Evolutionary conservation across 2,113 vertebrate genomes (phyloP), one percentile per base, ranked within the genome.

Genomic region (Neotoma lepida): DNA sequence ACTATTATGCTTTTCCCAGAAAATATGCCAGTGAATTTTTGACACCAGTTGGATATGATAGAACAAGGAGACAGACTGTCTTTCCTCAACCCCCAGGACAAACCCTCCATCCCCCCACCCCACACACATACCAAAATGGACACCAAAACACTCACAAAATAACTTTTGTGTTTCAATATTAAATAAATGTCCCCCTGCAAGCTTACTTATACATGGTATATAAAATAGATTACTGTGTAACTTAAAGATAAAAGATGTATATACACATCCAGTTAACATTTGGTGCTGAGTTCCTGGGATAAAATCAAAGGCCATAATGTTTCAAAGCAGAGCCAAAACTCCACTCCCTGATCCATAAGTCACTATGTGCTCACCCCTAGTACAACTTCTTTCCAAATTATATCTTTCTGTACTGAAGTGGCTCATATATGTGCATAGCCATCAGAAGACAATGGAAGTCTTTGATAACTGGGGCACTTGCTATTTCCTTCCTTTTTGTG

Each of bases 401-500:
- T 6, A 4, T 63, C 84, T 81, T 73, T 78, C 49, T 77, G n/a
- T 1, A 39, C 76, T 39, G 58, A 92, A 66, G 10, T 56, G 63
- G 81, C 74, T 46, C n/a, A 6, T 56, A 18, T 63, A 41, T 63
- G 61, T 70, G 56, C 54, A 64, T 17, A 66, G 26, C 13, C 18
- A 89, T 70, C 12, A 20, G 56, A 24, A 76, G 49, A 44, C 28
- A 66, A 49, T 33, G 17, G 76, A 68, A 10, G 68, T 51, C 46
- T 77, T 58, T 18, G 61, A 30, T 73, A 70, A 49, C 35, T 68
- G 22, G n/a, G 63, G 33, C 39, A 33, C 44, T 91, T 76, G 61
- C 49, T 87, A 10, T 92, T 91, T 86, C 68, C 84, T 80, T 94
- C 33, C 58, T n/a, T 4, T 89, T 91, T 80, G 89, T 77, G 26